phyloP scores from a whole-genome alignment of 2,113 vertebrate genomes.

The Butorides virescens region DNA sequence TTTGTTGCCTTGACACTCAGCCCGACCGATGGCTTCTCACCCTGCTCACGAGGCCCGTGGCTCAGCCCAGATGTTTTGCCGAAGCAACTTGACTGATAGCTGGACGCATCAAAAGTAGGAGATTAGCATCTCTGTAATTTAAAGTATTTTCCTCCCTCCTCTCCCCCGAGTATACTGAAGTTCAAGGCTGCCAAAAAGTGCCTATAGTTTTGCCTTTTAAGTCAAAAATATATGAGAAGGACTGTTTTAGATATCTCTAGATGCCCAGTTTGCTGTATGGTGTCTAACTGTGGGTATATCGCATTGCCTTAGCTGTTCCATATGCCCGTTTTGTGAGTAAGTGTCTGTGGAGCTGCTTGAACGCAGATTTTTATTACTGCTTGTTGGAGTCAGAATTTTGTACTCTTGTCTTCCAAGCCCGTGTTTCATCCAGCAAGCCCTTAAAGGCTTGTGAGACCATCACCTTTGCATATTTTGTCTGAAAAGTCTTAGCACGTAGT shows the following conservation, averaged over 20 bases:
- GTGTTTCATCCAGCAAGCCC: conserved; percentile 28
- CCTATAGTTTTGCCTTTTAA: conserved; percentile 33
- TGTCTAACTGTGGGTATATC: neutral
- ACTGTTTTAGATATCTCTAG: neutral
- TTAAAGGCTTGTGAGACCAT: conserved; percentile 41
- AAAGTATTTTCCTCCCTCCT: conserved; percentile 29
- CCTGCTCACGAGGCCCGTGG: neutral
- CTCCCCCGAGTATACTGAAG: neutral
- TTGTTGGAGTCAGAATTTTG: conserved; percentile 15
- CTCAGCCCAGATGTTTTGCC: neutral
- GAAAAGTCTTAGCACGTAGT: neutral
- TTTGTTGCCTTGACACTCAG: neutral
- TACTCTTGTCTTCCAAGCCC: conserved; percentile 7
- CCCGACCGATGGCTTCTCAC: neutral
- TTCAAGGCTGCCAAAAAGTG: conserved; percentile 11
- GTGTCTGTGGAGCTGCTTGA: conserved; percentile 14
- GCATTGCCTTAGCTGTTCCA: neutral
- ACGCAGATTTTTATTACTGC: conserved; percentile 29
- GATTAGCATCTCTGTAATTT: conserved; percentile 55
- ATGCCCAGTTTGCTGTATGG: conserved; percentile 9
- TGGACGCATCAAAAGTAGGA: neutral
- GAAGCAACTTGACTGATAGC: neutral
- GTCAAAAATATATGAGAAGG: neutral
- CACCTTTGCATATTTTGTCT: conserved; percentile 64
- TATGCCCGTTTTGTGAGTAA: neutral